Percentiles rank a stretch among this genome's conserved stretches.
These are phyloP conservation scores for Chionomys nivalis DNA, from an alignment of 2,113 vertebrate species.

Conservation along the genomic window DNA sequence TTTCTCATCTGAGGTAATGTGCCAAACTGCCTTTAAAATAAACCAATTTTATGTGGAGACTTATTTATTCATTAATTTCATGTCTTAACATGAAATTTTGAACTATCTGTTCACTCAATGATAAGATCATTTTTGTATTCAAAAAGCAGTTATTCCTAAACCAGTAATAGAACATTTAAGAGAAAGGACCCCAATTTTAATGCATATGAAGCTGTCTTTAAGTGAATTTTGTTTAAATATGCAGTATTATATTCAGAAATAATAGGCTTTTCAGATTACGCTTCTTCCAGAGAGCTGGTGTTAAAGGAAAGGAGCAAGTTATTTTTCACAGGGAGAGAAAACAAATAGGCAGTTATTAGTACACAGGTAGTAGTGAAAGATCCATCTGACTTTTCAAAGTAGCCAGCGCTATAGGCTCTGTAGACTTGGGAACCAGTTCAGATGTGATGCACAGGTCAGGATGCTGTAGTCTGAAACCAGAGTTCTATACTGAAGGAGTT, in stretches of 20 bases:
- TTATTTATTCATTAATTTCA: conserved; percentile 14
- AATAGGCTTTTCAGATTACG: neutral
- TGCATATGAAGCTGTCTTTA: neutral
- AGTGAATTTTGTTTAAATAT: conserved; percentile 26
- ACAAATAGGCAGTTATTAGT: neutral
- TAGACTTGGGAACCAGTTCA: neutral
- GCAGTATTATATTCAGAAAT: conserved; percentile 1
- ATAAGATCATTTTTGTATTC: neutral
- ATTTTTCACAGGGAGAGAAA: neutral
- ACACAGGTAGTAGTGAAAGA: neutral
- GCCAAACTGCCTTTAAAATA: conserved; percentile 44
- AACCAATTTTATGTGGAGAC: neutral
- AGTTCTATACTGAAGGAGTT: neutral
- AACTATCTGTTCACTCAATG: neutral
- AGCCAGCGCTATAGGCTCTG: neutral
- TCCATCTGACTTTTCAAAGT: neutral
- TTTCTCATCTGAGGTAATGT: neutral
- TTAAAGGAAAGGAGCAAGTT: neutral
- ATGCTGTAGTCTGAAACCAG: neutral
- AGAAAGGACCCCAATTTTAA: neutral
- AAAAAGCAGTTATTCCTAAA: neutral
- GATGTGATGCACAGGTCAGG: neutral
- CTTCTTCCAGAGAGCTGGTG: conserved; percentile 30
- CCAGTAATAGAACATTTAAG: neutral
- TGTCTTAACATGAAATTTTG: conserved; percentile 18